Base-by-base conservation (phyloP, 1,140 invertebrate species). In the Lordiphosa mommai region DNA sequence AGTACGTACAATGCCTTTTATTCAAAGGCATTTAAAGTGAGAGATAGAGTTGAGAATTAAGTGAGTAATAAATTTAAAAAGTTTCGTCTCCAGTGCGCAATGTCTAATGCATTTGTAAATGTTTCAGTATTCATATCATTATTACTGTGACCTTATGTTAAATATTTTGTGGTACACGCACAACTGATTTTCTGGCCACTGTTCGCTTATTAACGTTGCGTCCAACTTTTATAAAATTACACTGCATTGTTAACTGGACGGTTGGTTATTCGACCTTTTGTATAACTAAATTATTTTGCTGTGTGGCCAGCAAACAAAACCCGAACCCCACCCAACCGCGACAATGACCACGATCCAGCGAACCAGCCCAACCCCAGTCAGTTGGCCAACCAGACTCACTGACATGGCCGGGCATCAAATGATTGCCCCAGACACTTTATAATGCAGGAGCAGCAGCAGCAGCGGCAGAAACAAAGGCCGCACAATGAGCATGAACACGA, bases 401-500 rank as follows among this genome's bases (percentile, higher is more conserved):
- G 60, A 74, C 64, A 73, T 56, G 73, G 47, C 50, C 55, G 53
- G 68, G 77, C 77, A 76, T 63, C 77, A 82, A 77, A 84, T 82
- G 76, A 82, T 82, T 77, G 76, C 67, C 63, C 76, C 77, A 82
- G 77, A 82, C 76, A 82, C 76, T 82, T 82, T 84, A 82, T 82
- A 84, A 82, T 82, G 76, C 73, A 82, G 84, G 76, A 82, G 58
- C 13, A 30, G 13, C 40, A 27, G 23, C 7, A 38, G 33, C 55
- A 52, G 46, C 44, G 14, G 58, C 49, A 53, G 27, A 41, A 52
- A 38, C 52, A 61, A 66, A 76, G 67, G 51, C 59, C 69, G 61
- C 64, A 76, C 76, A 80, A 82, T 82, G 76, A 76, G 76, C 76
- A 80, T 79, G 73, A 80, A 80, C 73, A 79, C 64, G 76, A 67